Evolutionary conservation across 2,888 invertebrate species (phyloP).

Genomic region (Aphrophora alni): DNA sequence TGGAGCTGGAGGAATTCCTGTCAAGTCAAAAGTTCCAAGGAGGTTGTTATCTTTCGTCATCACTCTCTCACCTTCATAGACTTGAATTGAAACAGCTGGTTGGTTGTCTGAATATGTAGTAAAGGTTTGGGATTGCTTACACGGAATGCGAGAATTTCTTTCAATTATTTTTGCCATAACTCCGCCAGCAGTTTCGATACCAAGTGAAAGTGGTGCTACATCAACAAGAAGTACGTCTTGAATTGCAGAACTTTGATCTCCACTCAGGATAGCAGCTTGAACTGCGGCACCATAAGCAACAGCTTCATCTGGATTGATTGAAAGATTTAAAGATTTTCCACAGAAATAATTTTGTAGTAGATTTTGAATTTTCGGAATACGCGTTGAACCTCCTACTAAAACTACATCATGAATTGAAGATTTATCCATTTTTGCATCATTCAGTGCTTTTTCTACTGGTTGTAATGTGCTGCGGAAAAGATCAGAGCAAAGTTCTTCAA

Average conservation of each 20-base stretch:
- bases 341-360: constrained; percentile 69
- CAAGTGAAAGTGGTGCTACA: constrained; percentile 71
- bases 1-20: constrained; percentile 80
- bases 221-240: constrained; percentile 75
- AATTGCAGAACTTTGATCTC: constrained; percentile 63
- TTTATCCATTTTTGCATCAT: constrained; percentile 80
- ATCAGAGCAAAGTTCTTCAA: constrained; percentile 76
- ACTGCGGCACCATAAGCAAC: constrained; percentile 83
- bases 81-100: constrained; percentile 85
- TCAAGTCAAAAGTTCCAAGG: constrained; percentile 78
- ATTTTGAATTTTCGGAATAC: constrained; percentile 79
- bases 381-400: constrained; percentile 80
- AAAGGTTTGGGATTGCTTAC: constrained; percentile 69
- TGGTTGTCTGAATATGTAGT: constrained; percentile 94
- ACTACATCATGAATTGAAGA: constrained; percentile 77
- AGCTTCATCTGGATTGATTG: constrained; percentile 81
- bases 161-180: constrained; percentile 68
- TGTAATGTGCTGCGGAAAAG: constrained; percentile 74
- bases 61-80: constrained; percentile 81
- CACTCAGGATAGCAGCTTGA: constrained; percentile 79
- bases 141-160: constrained; percentile 60
- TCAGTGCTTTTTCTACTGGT: constrained; percentile 78
- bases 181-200: constrained; percentile 80
- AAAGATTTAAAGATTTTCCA: constrained; percentile 73
- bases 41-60: constrained; percentile 92